Conservation (phyloP, 2,797 vertebrate species). For the Pygocentrus nattereri region DNA sequence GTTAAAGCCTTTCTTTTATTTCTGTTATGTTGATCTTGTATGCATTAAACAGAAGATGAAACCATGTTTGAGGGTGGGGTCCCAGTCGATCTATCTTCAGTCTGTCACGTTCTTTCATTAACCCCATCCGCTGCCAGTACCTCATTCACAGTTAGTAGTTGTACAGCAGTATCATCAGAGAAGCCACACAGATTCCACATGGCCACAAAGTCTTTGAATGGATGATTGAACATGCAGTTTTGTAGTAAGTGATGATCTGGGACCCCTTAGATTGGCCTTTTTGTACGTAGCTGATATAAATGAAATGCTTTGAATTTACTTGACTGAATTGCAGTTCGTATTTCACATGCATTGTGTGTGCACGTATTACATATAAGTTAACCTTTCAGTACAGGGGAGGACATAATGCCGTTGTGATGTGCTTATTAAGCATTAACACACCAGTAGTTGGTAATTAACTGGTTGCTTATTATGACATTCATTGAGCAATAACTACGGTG, state of each 20-base stretch:
- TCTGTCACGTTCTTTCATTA: conserved; percentile 16
- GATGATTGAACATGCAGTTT: conserved; percentile 17
- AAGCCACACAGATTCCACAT: conserved; percentile 29
- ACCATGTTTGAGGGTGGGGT: conserved; percentile 4
- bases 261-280: background rate
- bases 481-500: too few species aligned
- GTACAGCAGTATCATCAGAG: conserved; percentile 43
- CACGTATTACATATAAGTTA: background rate
- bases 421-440: too few species aligned
- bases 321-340: too few species aligned
- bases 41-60: background rate
- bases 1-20: background rate
- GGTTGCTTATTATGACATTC: too few species aligned
- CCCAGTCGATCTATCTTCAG: conserved; percentile 9
- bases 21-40: background rate
- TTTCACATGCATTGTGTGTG: too few species aligned
- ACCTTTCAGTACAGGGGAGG: too few species aligned
- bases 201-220: conserved; percentile 27
- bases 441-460: too few species aligned
- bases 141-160: conserved; percentile 43
- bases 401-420: too few species aligned
- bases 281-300: background rate
- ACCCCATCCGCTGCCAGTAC: conserved; percentile 35
- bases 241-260: background rate
- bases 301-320: background rate